Conservation (phyloP, 2,113 vertebrate genomes). For the Xiphorhynchus elegans region DNA sequence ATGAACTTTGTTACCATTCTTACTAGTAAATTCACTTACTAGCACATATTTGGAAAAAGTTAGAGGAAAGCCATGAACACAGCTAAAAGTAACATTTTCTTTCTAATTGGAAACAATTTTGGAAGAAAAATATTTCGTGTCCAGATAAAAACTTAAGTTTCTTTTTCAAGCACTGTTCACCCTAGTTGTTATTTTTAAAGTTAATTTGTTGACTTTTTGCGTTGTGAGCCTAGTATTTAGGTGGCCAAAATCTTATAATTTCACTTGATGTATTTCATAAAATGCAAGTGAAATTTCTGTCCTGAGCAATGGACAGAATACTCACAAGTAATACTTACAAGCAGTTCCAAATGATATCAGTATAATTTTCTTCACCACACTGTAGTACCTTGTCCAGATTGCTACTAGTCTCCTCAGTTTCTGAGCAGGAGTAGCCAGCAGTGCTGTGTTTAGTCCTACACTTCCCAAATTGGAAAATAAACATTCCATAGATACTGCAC, state of each 20-base stretch:
- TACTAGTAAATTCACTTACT: background rate
- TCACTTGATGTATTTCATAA: background rate
- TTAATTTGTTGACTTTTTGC: background rate
- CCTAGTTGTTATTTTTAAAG: background rate
- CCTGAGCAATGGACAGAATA: too few species aligned
- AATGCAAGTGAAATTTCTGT: background rate
- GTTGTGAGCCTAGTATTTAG: background rate
- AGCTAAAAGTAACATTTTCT: background rate
- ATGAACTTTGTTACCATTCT: background rate
- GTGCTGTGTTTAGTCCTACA: background rate
- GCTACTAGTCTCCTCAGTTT: background rate
- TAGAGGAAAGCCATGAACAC: background rate
- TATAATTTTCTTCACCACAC: background rate
- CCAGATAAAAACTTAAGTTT: background rate
- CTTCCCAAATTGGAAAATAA: conserved; percentile 14
- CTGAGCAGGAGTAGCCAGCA: background rate
- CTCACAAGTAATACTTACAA: background rate
- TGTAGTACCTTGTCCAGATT: background rate
- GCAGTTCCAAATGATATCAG: background rate
- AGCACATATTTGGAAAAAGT: background rate
- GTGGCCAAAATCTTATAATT: background rate
- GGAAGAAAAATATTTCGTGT: background rate
- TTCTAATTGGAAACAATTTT: background rate
- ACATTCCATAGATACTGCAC: conserved; percentile 1
- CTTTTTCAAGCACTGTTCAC: background rate